These are phyloP conservation scores for Hydroisotoma schaefferi DNA, from an alignment of 2,888 invertebrate species.

Conservation along the genomic window DNA sequence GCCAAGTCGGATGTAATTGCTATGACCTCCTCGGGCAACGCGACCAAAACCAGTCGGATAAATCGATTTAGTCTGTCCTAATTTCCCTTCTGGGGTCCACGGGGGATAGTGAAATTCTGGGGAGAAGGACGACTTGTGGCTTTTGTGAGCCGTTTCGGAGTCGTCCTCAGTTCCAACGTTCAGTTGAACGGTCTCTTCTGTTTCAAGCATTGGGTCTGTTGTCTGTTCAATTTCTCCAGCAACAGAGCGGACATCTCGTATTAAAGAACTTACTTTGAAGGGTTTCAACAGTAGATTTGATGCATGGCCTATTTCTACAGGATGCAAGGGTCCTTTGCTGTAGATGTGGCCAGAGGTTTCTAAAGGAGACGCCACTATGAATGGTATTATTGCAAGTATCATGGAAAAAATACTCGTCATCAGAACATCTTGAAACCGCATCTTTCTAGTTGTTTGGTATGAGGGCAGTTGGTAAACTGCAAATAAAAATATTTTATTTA, in stretches of 20 bases:
- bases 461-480: no score
- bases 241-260: conserved; percentile 5
- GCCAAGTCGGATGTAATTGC: conserved; percentile 47
- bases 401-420: no score
- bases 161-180: not conserved
- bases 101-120: not conserved
- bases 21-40: conserved; percentile 34
- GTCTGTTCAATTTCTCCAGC: not conserved
- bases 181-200: not conserved
- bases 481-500: no score
- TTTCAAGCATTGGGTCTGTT: not conserved
- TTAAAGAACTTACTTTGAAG: not conserved
- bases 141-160: not conserved
- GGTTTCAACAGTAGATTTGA: not conserved
- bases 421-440: no score
- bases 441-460: no score
- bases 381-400: no score
- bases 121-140: not conserved
- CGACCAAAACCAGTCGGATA: conserved; percentile 31
- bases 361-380: no score
- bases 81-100: not conserved
- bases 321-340: no score
- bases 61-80: conserved; percentile 11
- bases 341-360: no score
- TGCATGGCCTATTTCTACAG: no score